Conservation (phyloP, 2,113 vertebrate genomes). For the Caranx ignobilis region DNA sequence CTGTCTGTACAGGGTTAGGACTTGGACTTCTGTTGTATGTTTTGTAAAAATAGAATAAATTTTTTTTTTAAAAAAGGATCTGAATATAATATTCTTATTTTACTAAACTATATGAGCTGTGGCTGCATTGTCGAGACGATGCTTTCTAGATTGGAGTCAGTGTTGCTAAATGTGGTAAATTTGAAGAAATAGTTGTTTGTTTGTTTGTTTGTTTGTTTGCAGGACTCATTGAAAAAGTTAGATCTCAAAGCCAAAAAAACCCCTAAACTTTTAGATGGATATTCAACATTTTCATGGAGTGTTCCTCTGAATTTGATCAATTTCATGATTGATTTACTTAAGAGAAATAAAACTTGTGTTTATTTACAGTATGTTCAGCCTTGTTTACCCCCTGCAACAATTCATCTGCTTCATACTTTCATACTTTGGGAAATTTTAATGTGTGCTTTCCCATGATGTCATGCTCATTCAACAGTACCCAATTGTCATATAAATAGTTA, state of each 20-base stretch:
- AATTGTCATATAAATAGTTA: background rate
- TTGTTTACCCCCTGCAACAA: background rate
- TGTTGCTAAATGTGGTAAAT: slow-evolving; percentile 18
- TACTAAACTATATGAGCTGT: background rate
- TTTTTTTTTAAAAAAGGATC: background rate
- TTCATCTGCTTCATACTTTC: background rate
- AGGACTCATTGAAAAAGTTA: background rate
- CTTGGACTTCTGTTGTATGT: background rate
- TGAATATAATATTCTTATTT: background rate
- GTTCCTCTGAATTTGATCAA: background rate
- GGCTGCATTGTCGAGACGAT: background rate
- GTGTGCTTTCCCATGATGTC: too few relatives aligned
- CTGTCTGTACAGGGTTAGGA: background rate
- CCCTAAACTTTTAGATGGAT: background rate
- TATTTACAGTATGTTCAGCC: background rate
- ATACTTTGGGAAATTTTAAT: background rate
- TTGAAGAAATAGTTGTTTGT: background rate
- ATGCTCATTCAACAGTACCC: background rate
- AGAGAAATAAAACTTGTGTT: background rate
- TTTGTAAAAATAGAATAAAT: background rate
- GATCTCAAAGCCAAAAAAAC: background rate
- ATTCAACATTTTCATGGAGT: background rate
- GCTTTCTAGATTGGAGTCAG: slow-evolving; percentile 1
- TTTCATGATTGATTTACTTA: background rate
- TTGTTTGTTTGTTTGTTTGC: background rate